These are phyloP conservation scores for Abrostola triplasia DNA, from an alignment of 2,888 invertebrate species.

Conservation along the genomic window DNA sequence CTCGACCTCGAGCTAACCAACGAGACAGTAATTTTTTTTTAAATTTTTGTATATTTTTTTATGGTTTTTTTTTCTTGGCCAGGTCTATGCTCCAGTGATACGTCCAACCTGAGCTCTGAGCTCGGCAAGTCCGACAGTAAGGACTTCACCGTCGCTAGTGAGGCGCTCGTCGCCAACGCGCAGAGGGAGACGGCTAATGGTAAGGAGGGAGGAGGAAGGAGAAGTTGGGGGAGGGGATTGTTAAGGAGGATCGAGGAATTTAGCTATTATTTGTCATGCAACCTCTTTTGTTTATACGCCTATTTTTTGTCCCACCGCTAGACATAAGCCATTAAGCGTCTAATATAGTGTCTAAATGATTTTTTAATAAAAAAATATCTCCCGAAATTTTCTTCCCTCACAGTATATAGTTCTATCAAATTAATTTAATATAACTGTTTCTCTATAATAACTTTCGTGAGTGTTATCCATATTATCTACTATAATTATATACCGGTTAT, in stretches of 20 bases:
- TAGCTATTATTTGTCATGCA: too few species aligned
- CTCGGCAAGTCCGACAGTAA: slow-evolving; percentile 63
- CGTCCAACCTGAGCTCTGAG: slow-evolving; percentile 86
- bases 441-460: not conserved
- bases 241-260: too few species aligned
- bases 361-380: too few species aligned
- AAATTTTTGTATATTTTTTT: too few species aligned
- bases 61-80: slow-evolving; percentile 4
- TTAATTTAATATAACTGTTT: not conserved
- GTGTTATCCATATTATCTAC: too few species aligned
- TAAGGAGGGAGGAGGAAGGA: slow-evolving; percentile 32
- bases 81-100: slow-evolving; percentile 88
- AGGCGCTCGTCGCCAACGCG: slow-evolving; percentile 77
- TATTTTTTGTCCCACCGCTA: too few species aligned
- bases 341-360: too few species aligned
- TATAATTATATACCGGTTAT: too few species aligned
- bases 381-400: too few species aligned
- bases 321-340: too few species aligned
- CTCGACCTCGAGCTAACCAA: not conserved
- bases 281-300: too few species aligned
- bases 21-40: not conserved
- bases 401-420: too few species aligned
- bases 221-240: not conserved
- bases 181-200: slow-evolving; percentile 68
- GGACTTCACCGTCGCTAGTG: slow-evolving; percentile 80